Base-by-base conservation (phyloP, 2,888 invertebrate species). In the Invenusta paracnida region DNA sequence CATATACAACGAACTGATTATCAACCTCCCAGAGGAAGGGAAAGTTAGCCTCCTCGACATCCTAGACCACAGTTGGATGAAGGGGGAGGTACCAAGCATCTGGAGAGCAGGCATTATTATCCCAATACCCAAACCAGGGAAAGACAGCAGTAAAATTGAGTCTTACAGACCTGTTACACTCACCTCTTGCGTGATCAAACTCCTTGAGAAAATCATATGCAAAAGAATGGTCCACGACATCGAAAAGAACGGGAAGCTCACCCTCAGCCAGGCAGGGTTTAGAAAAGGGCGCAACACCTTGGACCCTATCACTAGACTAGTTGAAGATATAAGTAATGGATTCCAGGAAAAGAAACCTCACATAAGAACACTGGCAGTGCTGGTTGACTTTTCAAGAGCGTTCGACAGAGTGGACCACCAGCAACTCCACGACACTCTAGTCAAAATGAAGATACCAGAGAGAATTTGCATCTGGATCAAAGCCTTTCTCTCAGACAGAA, bases 391-490 rank as follows among this genome's bases (percentile, higher is more conserved):
- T 82, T 11, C 82, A 28, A 29, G 82, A 30, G 82, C 82, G n/a
- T 82, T 82, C 82, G 82, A 82, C 28, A 82, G 13, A 23, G 82
- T 82, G 28, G 82, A 82, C 31, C 82, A 82, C 23, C 23, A 2
- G 2, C 5, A 23, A 30, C 31, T 82, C 11, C 31, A 82, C 27
- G 28, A 13, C 17, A 5, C 5, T 2, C 1, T 82, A 17, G 2
- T 11, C 5, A 23, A 82, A 23, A 82, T 82, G 82, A 29, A 30
- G 27, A 82, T 31, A 83, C 81, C 67, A 84, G 0, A 23, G 67
- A 25, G 17, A 30, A 48, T 29, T 30, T 0, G 28, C 17, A 73
- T 82, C 30, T 30, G 84, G 79, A 87, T 90, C 86, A 5, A 30
- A 2, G 29, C 82, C 29, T 82, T 82, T 23, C 29, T 30, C 1